Percentiles rank a stretch among this genome's conserved stretches.
phyloP scores from a whole-genome alignment of 2,888 invertebrate species.

The Cabera pusaria region DNA sequence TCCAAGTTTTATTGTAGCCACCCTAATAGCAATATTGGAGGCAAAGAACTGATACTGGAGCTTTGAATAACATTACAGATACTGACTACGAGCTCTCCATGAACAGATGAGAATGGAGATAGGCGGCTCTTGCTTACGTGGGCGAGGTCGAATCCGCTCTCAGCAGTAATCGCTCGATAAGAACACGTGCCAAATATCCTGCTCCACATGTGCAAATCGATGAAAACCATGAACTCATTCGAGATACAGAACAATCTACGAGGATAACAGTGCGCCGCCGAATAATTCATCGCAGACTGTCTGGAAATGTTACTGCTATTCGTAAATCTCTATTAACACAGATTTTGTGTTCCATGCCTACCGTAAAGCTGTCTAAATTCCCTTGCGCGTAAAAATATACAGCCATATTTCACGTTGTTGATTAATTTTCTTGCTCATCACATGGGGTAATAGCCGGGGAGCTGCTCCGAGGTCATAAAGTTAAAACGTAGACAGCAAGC shows the following conservation, averaged over 20 bases:
- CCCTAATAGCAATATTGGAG: slow-evolving; percentile 68
- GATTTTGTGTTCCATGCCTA: slow-evolving; percentile 5
- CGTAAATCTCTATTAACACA: slow-evolving; percentile 15
- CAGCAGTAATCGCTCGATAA: slow-evolving; percentile 31
- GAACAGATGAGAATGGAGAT: slow-evolving; percentile 33
- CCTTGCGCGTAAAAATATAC: slow-evolving; percentile 16
- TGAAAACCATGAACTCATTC: slow-evolving; percentile 17
- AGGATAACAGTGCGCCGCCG: background rate
- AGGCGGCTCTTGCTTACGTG: slow-evolving; percentile 31
- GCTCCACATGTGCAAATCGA: slow-evolving; percentile 20
- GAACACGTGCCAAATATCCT: slow-evolving; percentile 31
- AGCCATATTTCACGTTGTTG: slow-evolving; percentile 28
- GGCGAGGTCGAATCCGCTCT: slow-evolving; percentile 28
- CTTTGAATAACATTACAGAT: slow-evolving; percentile 53
- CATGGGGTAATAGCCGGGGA: slow-evolving; percentile 41
- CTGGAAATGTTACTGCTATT: slow-evolving; percentile 2
- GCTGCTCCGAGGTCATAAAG: slow-evolving; percentile 53
- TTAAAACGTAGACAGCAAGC: slow-evolving; percentile 52
- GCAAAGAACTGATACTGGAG: slow-evolving; percentile 55
- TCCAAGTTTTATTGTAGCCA: slow-evolving; percentile 76
- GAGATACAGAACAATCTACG: slow-evolving; percentile 1
- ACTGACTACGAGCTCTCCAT: slow-evolving; percentile 32
- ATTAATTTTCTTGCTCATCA: slow-evolving; percentile 29
- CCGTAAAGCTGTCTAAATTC: slow-evolving; percentile 8
- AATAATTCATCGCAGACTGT: slow-evolving; percentile 4